Evolutionary conservation across 2,113 vertebrate genomes (phyloP), one percentile per base, ranked within the genome.

Genomic region (Pangasianodon gigas): DNA sequence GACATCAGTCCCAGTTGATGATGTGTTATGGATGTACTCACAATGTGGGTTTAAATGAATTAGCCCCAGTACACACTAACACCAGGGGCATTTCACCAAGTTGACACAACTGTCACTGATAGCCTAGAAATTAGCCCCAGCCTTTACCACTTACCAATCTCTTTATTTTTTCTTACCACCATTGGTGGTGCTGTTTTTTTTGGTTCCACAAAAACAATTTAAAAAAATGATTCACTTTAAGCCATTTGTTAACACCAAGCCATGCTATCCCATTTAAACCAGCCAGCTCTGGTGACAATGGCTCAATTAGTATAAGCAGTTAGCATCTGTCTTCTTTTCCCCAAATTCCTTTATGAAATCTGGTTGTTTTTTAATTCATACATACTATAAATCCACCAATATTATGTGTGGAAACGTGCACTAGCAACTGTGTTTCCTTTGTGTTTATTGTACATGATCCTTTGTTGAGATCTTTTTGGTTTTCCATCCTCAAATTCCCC

Each of bases 381-480:
- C 51, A 13, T 52, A 13, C 51, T 13, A 52, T 52, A 52, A 52
- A 52, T 13, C 11, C 54, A 56, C 54, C 54, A 56, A 52, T 52
- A 11, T 67, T 11, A 3, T 9, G 9, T 67, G 65, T 67, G 29
- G 10, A n/a, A 67, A n/a, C 4, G 65, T n/a, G 29, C 65, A 67
- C 65, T 10, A n/a, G 29, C 10, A 13, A 32, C n/a, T 3, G 24
- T 32, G 21, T n/a, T 16, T 69, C 54, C 26, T 85, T 90, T 86
- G 26, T 85, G 82, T 88, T 44, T 37, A 24, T 84, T 29, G 41
- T 75, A 69, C 54, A 52, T 67, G 26, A 69, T 18, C 37, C 84
- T 91, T 87, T 89, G 65, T 85, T 86, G 19, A 48, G 88, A 62
- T 19, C n/a, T 51, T 84, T 84, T 65, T 60, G 87, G 85, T 44